Conservation (phyloP, 2,113 vertebrate species). For the Odobenus rosmarus region DNA sequence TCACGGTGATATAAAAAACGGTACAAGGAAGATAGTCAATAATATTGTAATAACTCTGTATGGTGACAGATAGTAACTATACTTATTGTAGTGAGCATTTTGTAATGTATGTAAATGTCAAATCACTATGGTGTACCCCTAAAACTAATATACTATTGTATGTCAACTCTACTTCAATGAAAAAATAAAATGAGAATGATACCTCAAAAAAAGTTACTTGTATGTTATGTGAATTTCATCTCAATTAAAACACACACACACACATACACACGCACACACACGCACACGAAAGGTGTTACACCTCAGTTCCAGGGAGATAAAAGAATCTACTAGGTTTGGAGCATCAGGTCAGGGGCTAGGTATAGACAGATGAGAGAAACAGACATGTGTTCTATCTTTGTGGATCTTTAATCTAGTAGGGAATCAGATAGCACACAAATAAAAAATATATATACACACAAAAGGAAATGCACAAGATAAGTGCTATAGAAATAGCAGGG, state of each 20-base stretch:
- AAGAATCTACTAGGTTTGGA: not conserved
- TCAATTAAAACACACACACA: not conserved
- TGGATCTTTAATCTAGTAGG: not conserved
- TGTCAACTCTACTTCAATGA: not conserved
- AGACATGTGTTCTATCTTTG: not conserved
- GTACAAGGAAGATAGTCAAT: not conserved
- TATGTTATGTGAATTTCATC: not conserved
- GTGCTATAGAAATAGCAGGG: not conserved
- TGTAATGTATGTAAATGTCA: not conserved
- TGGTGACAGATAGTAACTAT: not conserved
- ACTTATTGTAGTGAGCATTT: not conserved
- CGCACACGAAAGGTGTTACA: not conserved
- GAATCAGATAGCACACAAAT: not conserved
- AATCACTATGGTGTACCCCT: not conserved
- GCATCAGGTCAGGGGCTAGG: not conserved
- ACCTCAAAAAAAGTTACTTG: not conserved
- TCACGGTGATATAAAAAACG: not conserved
- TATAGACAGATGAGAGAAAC: not conserved
- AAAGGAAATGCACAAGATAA: not conserved
- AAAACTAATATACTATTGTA: not conserved
- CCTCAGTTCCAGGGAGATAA: not conserved
- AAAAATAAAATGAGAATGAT: not conserved
- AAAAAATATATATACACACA: not conserved
- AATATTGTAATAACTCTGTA: not conserved
- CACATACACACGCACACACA: not conserved